A percentile compares a stretch with the other conserved stretches of the same genome.
Evolutionary conservation across 2,888 invertebrate species (phyloP).

Genomic region (Dasypogon diadema): DNA sequence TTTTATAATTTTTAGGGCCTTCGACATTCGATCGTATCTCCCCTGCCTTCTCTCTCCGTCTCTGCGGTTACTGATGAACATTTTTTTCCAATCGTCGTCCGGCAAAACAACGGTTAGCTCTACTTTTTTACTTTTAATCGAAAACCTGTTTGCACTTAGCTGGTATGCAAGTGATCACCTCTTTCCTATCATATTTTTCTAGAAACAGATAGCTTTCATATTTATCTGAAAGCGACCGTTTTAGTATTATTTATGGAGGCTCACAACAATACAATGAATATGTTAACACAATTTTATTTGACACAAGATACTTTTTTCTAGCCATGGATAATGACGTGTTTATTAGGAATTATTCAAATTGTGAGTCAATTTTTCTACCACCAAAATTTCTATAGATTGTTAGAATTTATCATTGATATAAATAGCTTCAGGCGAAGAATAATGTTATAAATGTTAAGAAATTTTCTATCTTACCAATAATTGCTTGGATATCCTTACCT

Average conservation of each 20-base stretch:
- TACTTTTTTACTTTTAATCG: constrained; percentile 48
- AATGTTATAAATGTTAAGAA: too few relatives aligned
- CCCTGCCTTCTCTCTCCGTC: neutral
- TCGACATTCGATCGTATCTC: constrained; percentile 16
- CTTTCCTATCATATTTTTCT: constrained; percentile 34
- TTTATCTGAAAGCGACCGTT: constrained; percentile 15
- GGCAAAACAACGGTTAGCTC: constrained; percentile 50
- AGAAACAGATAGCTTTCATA: constrained; percentile 29
- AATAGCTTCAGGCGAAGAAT: too few relatives aligned
- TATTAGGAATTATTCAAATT: too few relatives aligned
- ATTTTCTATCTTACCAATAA: too few relatives aligned
- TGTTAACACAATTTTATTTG: constrained; percentile 17
- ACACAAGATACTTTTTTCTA: too few relatives aligned
- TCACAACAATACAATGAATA: constrained; percentile 18
- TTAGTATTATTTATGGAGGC: constrained; percentile 28
- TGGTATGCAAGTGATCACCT: constrained; percentile 34
- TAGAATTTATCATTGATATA: too few relatives aligned
- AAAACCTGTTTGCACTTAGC: constrained; percentile 47
- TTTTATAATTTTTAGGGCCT: constrained; percentile 19
- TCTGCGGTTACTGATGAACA: neutral
- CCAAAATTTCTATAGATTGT: too few relatives aligned
- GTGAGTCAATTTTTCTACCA: too few relatives aligned
- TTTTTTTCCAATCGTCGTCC: constrained; percentile 12
- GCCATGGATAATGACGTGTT: too few relatives aligned
- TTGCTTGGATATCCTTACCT: too few relatives aligned